Evolutionary conservation across 2,113 vertebrate genomes (phyloP), one percentile per base, ranked within the genome.

Genomic region (Oryzias curvinotus): DNA sequence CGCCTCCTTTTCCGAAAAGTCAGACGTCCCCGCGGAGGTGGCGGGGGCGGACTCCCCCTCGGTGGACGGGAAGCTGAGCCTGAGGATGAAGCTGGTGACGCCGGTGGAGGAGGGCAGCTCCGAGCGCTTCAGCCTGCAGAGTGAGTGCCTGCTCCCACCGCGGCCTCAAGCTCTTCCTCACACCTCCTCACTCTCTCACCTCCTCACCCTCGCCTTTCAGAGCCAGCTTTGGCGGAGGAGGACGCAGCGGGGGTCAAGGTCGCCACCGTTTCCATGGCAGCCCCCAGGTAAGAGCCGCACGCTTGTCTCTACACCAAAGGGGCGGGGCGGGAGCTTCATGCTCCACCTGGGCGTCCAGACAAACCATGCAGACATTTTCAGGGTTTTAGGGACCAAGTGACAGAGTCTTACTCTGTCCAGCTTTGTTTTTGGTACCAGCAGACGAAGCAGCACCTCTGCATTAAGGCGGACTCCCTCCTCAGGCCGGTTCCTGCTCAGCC

Each of bases 21-120:
- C 85, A 0, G 84, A 78, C 17, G 62, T 92, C 56, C 92, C 93
- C 3, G 86, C 87, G n/a, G 95, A 94, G 73, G 92, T 90, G 6
- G 84, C 90, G 15, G 49, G 93, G 87, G 89, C 87, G 1, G 88
- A 91, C 46, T 90, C 92, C 2, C 93, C 93, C 60, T 81, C 90
- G 1, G 77, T 80, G 30, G 85, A 86, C 48, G 92, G 89, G 63
- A 96, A 96, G 77, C 90, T 98, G 62, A 96, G 93, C 68, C 74
- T 98, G 73, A 92, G 92, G 80, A 97, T 97, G 95, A 95, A 91
- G 83, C 89, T 97, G 59, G 93, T 94, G 65, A 96, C 94, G 4
- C 96, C 97, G 0, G 91, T 93, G 36, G 92, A 92, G 1, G 94
- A 97, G 47, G 92, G 91, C 19, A 96, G 92, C 1, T 92, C 95